These are phyloP conservation scores for Sinonovacula constricta DNA, from an alignment of 1,140 invertebrate genomes.

Conservation along the genomic window DNA sequence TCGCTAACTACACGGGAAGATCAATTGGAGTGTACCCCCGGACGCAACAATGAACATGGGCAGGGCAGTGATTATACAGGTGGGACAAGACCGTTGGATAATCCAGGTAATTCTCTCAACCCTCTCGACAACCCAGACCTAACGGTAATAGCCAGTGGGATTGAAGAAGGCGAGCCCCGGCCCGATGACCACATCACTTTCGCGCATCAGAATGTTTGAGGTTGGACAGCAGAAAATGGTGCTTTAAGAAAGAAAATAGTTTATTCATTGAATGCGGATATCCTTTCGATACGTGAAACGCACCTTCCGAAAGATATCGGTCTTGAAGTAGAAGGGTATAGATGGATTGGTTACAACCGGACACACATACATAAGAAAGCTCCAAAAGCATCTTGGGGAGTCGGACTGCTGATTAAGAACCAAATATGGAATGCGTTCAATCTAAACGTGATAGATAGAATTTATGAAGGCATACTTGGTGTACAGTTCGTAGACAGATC, in stretches of 20 bases:
- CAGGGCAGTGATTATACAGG: too few relatives aligned
- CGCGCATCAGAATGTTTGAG: conserved; percentile 9
- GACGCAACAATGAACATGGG: too few relatives aligned
- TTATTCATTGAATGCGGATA: neutral
- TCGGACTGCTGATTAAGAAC: conserved; percentile 18
- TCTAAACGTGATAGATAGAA: neutral
- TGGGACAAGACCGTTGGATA: too few relatives aligned
- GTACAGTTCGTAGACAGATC: neutral
- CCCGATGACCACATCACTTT: too few relatives aligned
- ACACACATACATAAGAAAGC: conserved; percentile 4
- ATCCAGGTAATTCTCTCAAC: too few relatives aligned
- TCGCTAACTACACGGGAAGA: too few relatives aligned
- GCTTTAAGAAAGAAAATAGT: neutral
- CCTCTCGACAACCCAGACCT: too few relatives aligned
- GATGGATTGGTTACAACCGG: conserved; percentile 21
- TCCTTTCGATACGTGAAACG: conserved; percentile 8
- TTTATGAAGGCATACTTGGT: conserved; percentile 4
- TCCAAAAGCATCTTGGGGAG: conserved; percentile 19
- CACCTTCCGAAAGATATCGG: neutral
- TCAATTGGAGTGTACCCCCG: too few relatives aligned
- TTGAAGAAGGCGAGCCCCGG: too few relatives aligned
- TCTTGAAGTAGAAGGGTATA: conserved; percentile 2
- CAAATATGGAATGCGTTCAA: neutral
- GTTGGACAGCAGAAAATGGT: conserved; percentile 12
- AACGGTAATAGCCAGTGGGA: too few relatives aligned